phyloP scores from a whole-genome alignment of 53 echinoderm and acorn worm species.

The Actinopyga echinites region DNA sequence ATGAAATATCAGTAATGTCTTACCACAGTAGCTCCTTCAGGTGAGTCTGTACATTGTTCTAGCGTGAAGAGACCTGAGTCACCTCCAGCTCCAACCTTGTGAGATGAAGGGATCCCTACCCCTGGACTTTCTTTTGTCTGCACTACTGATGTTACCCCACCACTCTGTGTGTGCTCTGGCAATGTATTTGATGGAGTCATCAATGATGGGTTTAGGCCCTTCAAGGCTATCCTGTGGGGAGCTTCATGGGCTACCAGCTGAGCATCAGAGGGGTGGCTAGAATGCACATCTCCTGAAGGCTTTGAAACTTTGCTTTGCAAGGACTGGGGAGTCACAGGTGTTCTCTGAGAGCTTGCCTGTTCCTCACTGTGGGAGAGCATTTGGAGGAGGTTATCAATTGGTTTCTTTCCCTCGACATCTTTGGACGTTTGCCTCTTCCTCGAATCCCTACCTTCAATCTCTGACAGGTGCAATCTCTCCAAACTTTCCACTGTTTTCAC shows the following conservation, averaged over 20 bases:
- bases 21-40: too few relatives aligned
- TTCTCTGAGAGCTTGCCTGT: conserved; percentile 39
- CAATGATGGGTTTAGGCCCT: conserved; percentile 29
- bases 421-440: background rate
- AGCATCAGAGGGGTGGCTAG: background rate
- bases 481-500: conserved; percentile 85
- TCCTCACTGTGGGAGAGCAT: conserved; percentile 52
- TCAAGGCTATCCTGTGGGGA: conserved; percentile 23
- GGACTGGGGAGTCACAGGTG: conserved; percentile 14
- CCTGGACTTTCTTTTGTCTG: too few relatives aligned
- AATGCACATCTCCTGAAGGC: background rate
- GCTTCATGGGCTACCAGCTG: conserved; percentile 26
- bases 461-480: conserved; percentile 66
- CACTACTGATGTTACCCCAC: background rate
- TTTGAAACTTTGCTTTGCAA: background rate
- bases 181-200: background rate
- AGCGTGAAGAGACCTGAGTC: too few relatives aligned
- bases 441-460: conserved; percentile 16
- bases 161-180: background rate
- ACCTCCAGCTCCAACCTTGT: too few relatives aligned
- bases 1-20: too few relatives aligned
- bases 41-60: too few relatives aligned
- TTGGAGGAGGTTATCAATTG: conserved; percentile 57
- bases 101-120: too few relatives aligned
- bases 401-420: conserved; percentile 27